Base-by-base conservation (phyloP, 2,113 vertebrate species). In the Sterrhoptilus dennistouni region DNA sequence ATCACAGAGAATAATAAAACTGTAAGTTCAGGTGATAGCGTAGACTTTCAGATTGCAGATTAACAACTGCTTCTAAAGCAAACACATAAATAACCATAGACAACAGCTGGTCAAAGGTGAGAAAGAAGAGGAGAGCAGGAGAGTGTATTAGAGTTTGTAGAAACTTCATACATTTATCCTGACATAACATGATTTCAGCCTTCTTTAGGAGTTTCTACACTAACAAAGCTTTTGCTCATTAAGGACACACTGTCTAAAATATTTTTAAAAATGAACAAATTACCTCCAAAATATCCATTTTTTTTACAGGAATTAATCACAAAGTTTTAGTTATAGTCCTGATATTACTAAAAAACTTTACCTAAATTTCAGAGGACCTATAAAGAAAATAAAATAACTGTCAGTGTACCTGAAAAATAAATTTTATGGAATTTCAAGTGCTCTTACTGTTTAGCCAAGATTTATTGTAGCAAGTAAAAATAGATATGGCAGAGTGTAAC, bases 251-350 rank as follows among this genome's bases (percentile, higher is more conserved):
- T 45, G 22, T 25, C 21, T 57, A 68, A 68, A 59, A 77, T 45
- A 47, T 19, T 42, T 23, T 15, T 13, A 8, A 70, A 65, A 38
- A 29, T 15, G 2, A 66, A 10, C 2, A 87, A 57, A 89, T 65
- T 64, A 27, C 5, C 5, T 40, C 8, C 5, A 36, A 74, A 79
- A 35, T n/a, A 74, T 6, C 78, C 2, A 0, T 1, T 23, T 64
- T 65, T 65, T 81, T 69, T 27, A 36, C 6, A 65, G 35, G 40
- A 92, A 83, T 42, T 13, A 56, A 24, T 61, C 18, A 54, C 8
- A 79, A 47, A 35, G 8, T 49, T 89, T 83, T 78, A 74, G 5
- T 9, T 70, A 44, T 44, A 92, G 50, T 60, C 11, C 11, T 42
- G 19, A 45, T 8, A 68, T 15, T n/a, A 38, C 2, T 10, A 49